Conservation (phyloP, 2,888 invertebrate genomes). For the Baronia brevicornis region DNA sequence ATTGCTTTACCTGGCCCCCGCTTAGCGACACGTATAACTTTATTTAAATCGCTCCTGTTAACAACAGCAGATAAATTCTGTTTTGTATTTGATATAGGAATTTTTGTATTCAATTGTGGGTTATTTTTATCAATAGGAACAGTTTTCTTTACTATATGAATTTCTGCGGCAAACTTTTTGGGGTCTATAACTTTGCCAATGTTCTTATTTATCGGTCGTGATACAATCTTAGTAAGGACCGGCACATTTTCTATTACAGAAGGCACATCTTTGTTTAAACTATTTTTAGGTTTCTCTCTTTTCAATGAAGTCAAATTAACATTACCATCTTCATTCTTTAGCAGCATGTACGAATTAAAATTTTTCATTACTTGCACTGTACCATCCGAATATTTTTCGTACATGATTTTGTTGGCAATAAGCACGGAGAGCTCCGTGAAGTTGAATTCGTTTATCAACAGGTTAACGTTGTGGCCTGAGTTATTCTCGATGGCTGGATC, state of each 20-base stretch:
- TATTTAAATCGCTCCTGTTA: neutral
- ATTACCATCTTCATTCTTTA: slow-evolving; percentile 32
- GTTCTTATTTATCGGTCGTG: neutral
- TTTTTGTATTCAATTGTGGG: neutral
- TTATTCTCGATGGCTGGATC: slow-evolving; percentile 59
- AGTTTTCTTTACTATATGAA: neutral
- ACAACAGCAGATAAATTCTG: neutral
- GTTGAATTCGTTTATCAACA: slow-evolving; percentile 54
- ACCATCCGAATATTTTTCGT: slow-evolving; percentile 22
- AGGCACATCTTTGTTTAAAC: neutral
- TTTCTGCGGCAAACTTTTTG: neutral
- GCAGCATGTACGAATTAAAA: slow-evolving; percentile 31
- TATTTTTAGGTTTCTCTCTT: slow-evolving; percentile 1
- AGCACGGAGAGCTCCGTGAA: slow-evolving; percentile 38
- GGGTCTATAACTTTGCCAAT: neutral
- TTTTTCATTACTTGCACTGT: slow-evolving; percentile 12
- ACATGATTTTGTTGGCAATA: slow-evolving; percentile 37
- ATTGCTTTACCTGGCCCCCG: slow-evolving; percentile 5
- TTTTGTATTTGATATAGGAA: neutral
- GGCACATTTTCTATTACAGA: neutral
- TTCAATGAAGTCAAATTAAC: slow-evolving; percentile 21
- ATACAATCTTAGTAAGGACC: neutral
- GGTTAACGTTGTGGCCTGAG: slow-evolving; percentile 54
- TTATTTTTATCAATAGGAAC: neutral
- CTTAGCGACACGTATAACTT: neutral